Base-by-base conservation (phyloP, 2,888 invertebrate species). In the Lasioglossum marginatum region DNA sequence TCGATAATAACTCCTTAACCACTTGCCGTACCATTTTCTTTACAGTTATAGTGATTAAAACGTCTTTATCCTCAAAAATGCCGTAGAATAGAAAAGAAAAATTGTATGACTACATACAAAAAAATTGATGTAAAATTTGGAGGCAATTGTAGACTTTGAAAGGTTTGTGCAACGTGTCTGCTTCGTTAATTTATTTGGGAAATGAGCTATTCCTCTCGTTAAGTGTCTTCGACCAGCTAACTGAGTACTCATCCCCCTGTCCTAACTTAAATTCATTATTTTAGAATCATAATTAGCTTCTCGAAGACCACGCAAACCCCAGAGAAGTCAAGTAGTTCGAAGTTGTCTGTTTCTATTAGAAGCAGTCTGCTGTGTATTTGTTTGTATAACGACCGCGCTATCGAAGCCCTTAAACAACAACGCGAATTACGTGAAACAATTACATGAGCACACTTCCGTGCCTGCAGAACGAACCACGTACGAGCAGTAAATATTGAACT, bases 271-370 rank as follows among this genome's bases (percentile, higher is more conserved):
- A 31, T 63, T 63, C 31, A 68, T 68, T 37, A 68, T 37, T 68
- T 66, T 10, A 23, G 23, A 34, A 68, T 37, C 23, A 23, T 37
- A 37, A 68, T 68, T 68, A 37, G 37, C 10, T 37, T 34, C 63
- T 19, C 31, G 63, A 63, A 63, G 63, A 31, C 66, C 34, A 68
- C 23, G 23, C 4, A 37, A 68, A 10, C 37, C 37, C 1, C 23
- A 0, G 66, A 23, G 66, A 68, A 68, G 68, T 37, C 34, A 37
- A 68, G 37, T 0, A 68, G 10, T 68, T 37, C 10, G 68, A 8
- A 68, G 37, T 68, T 37, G 37, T 68, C 37, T 68, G 68, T 68
- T 68, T 68, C 68, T 37, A 37, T 68, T 68, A 68, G 37, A 23
- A 12, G 37, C 37, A 37, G 68, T 19, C 37, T 4, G 68, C 4